Base-by-base conservation (phyloP, 2,888 invertebrate species). In the Osmoderma eremita region DNA sequence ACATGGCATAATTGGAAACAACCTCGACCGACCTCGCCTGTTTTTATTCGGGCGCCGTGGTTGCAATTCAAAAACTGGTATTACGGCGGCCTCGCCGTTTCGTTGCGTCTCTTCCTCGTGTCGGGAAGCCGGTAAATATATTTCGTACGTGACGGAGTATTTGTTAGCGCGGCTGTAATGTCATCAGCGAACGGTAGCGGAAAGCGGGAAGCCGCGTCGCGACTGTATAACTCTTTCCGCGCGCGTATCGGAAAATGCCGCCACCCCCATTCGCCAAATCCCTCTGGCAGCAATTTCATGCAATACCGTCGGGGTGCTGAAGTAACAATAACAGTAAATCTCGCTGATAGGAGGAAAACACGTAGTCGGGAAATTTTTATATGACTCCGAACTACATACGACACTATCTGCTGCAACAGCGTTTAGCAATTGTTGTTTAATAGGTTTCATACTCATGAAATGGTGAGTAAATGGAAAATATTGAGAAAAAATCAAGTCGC, bases 1-100 rank as follows among this genome's bases (percentile, higher is more conserved):
- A 61, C n/a, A 61, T 30, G 36, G 48, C 30, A 48, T 48, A 61
- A 61, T 61, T 61, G 45, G 58, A 61, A 61, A 45, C 38, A 38
- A 15, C 58, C 45, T 48, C 45, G 30, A 13, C 24, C 41, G 41
- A 22, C 6, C 24, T 56, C 20, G 42, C 42, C 45, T 17, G 30
- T 61, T 61, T 30, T 61, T 48, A 48, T 48, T 61, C 45, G 48
- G 36, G 30, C 30, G 36, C 12, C 30, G 58, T 48, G 58, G 45
- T 61, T 61, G 45, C 45, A 61, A 61, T 61, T 61, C 45, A 24
- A 30, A 48, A 36, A 30, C 17, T 42, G 53, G 38, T 53, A 38
- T 38, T 53, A 18, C 17, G 4, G 45, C 30, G 18, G 38, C 8
- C 30, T 6, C 6, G 2, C 30, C 30, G 13, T 45, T 51, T 13